A percentile compares a stretch with the other conserved stretches of the same genome.
Evolutionary conservation across 2,797 vertebrate genomes (phyloP).

Genomic region (Falco columbarius): DNA sequence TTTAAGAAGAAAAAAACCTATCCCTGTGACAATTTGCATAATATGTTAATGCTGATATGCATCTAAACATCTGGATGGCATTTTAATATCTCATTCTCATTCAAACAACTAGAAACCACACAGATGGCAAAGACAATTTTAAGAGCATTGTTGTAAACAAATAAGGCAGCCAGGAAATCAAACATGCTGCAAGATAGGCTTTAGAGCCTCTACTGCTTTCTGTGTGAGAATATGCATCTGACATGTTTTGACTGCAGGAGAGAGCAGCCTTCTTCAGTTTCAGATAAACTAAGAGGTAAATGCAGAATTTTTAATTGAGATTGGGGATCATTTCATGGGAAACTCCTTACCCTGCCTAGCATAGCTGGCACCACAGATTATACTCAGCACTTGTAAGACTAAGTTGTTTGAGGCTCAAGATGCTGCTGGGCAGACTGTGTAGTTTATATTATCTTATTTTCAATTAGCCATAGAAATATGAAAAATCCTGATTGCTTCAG

Average conservation of each 20-base stretch:
- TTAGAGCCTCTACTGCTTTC: constrained; percentile 27
- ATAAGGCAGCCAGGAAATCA: constrained; percentile 82
- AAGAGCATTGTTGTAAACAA: constrained; percentile 83
- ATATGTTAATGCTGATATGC: constrained; percentile 76
- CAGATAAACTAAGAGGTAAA: not conserved
- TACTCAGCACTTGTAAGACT: not conserved
- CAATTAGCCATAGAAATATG: not conserved
- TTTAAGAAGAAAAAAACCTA: constrained; percentile 56
- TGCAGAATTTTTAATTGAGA: not conserved
- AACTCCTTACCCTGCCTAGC: not conserved
- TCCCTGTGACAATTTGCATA: constrained; percentile 77
- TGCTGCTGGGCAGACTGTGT: not conserved
- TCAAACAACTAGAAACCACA: constrained; percentile 78
- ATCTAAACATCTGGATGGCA: constrained; percentile 83
- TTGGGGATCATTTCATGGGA: not conserved
- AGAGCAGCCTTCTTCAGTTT: constrained; percentile 27
- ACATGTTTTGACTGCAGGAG: constrained; percentile 58
- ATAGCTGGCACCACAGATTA: not conserved
- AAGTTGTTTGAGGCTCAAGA: not conserved
- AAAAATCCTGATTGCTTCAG: not conserved
- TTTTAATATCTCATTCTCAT: constrained; percentile 84
- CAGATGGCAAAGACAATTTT: constrained; percentile 82
- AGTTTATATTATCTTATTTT: not conserved
- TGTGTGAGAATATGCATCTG: not conserved
- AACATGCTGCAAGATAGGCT: constrained; percentile 54